Base-by-base conservation (phyloP, 2,797 vertebrate species). In the Enteromius unitaeniatus region DNA sequence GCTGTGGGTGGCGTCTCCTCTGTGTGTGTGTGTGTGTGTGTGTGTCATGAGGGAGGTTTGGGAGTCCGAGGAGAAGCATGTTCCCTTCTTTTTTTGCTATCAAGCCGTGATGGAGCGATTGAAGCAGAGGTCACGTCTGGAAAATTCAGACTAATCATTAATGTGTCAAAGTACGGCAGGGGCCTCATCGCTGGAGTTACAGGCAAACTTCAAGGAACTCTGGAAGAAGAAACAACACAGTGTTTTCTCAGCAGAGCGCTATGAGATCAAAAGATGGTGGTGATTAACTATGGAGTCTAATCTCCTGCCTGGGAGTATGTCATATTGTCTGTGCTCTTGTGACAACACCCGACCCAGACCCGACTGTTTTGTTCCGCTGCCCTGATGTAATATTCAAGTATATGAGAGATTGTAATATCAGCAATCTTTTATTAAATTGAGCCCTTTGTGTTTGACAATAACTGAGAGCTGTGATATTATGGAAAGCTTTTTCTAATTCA, bases 61-160 rank as follows among this genome's bases (percentile, higher is more conserved):
- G 62, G 78, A 74, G 70, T 75, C 62, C 19, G 31, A n/a, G 15
- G 53, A 76, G 55, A 83, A 62, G 45, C 78, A 81, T 77, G 75
- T 81, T 84, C 74, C 42, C 74, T 51, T 75, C 42, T 11, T 55
- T 70, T 37, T 76, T 47, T 80, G 67, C 81, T 85, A 75, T 85
- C 86, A 85, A 65, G 51, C 45, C 65, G 28, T 78, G 79, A 79
- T 78, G 53, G 78, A 86, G 69, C 77, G 69, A 85, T 83, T 28
- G 78, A 86, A 79, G 68, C 65, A 55, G 77, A 68, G 79, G 84
- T 86, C 74, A 78, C 58, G 86, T 84, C 85, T 84, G 81, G 84
- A 84, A 76, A 81, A 83, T 81, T 78, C 81, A 73, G 84, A 53
- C 78, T 69, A 85, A 81, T 87, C 76, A 77, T 76, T 83, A 81